Conservation (phyloP, 2,797 vertebrate genomes). For the Aeoliscus strigatus region DNA sequence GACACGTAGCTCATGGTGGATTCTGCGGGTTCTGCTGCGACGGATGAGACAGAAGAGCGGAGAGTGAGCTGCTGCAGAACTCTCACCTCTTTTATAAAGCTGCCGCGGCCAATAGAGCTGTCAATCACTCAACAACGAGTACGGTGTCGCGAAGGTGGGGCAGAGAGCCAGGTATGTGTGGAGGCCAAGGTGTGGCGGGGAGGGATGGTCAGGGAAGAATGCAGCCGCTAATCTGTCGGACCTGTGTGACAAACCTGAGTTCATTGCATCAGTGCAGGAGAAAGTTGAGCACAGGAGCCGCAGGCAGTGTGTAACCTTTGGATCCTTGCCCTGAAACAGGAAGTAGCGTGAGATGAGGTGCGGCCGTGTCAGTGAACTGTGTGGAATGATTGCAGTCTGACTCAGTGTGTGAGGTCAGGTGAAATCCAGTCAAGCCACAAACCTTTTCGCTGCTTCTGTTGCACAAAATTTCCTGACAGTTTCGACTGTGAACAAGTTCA, state of each 20-base stretch:
- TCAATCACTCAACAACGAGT: background rate
- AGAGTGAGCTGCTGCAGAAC: constrained; percentile 14
- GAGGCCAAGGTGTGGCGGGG: background rate
- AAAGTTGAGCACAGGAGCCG: background rate
- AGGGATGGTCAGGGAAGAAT: constrained; percentile 5
- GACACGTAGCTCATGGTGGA: constrained; percentile 12
- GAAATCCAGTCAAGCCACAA: too few species aligned
- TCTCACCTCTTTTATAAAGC: constrained; percentile 19
- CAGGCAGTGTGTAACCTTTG: background rate
- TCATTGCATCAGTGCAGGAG: background rate
- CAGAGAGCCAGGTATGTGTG: constrained; percentile 23
- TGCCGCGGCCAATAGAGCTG: background rate
- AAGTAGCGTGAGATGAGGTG: too few species aligned
- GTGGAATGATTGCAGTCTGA: too few species aligned
- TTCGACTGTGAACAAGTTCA: too few species aligned
- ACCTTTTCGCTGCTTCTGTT: background rate
- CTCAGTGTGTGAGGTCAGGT: too few species aligned
- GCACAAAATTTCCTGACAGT: too few species aligned
- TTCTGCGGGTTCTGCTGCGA: constrained; percentile 12
- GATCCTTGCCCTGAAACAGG: too few species aligned
- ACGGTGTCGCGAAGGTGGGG: too few species aligned
- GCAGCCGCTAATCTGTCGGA: constrained; percentile 11
- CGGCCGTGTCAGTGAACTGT: too few species aligned
- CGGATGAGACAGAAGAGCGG: constrained; percentile 18
- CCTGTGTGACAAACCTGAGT: background rate